phyloP scores from a whole-genome alignment of 2,797 vertebrate species.

The Leptoclinus maculatus region DNA sequence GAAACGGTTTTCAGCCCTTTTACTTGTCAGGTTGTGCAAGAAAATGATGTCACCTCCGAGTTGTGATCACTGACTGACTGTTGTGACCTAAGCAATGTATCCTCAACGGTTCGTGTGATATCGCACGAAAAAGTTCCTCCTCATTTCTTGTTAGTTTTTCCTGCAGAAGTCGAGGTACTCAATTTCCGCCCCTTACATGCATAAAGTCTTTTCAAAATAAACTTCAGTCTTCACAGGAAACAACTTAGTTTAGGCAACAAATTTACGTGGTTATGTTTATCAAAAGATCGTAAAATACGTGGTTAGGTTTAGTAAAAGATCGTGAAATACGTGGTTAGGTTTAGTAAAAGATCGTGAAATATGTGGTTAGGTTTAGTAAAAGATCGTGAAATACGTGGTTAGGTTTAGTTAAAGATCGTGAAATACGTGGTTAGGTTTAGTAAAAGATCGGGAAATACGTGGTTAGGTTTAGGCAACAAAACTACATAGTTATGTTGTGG shows the following conservation, averaged over 20 bases:
- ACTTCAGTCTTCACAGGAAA: background rate
- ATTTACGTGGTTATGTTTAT: background rate
- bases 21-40: slow-evolving; percentile 44
- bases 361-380: too few relatives aligned
- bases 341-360: background rate
- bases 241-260: background rate
- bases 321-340: background rate
- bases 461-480: too few relatives aligned
- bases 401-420: too few relatives aligned
- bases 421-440: too few relatives aligned
- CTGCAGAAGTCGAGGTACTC: background rate
- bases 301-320: too few relatives aligned
- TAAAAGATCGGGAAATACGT: too few relatives aligned
- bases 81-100: background rate
- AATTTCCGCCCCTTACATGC: background rate
- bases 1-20: slow-evolving; percentile 27
- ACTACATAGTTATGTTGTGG: too few relatives aligned
- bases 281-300: too few relatives aligned
- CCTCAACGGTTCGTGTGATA: background rate
- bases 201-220: background rate
- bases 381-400: background rate
- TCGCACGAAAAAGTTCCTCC: background rate
- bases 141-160: background rate
- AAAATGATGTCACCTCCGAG: slow-evolving; percentile 49
- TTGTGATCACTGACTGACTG: slow-evolving; percentile 12